Base-by-base conservation (phyloP, 2,888 invertebrate genomes). In the Luperina nickerlii region DNA sequence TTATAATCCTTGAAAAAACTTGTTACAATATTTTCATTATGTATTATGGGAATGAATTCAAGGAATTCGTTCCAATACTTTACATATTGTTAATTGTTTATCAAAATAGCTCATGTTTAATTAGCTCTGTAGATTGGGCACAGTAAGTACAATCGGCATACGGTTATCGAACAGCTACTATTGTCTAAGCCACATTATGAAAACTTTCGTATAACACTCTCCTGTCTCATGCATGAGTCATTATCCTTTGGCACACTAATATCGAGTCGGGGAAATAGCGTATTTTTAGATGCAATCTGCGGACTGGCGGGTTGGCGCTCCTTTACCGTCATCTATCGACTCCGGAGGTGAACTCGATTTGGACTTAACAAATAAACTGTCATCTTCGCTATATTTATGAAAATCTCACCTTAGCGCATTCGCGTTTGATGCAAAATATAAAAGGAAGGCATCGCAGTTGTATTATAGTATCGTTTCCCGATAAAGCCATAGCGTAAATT, bases 281-380 rank as follows among this genome's bases (percentile, higher is more conserved):
- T 96, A 96, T 96, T 96, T 96, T 95, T 96, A 96, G 96, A 94
- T 92, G 91, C 92, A 90, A 94, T 92, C 93, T 92, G 92, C 93
- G 91, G 92, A 92, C 92, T 91, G 91, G 89, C 92, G 92, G 89
- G 92, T 91, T 92, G 90, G 90, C 92, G 92, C 90, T 87, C 86
- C 89, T 87, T 80, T 87, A 90, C 85, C 86, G 89, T 88, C 89
- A 91, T 88, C 91, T 91, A 91, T 91, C 88, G 86, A 86, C 89
- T 91, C 82, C 72, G 85, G 84, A 87, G 81, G 83, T 90, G 87
- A 90, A 90, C 88, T 90, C 86, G 74, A 90, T 90, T 90, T 89
- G 79, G 81, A 87, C 83, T 83, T 48, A 57, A 66, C 62, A 73
- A 69, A 72, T 62, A 76, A 79, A 68, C 54, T 75, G 71, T 68